phyloP scores from a whole-genome alignment of 2,797 vertebrate genomes.

The Trachurus trachurus region DNA sequence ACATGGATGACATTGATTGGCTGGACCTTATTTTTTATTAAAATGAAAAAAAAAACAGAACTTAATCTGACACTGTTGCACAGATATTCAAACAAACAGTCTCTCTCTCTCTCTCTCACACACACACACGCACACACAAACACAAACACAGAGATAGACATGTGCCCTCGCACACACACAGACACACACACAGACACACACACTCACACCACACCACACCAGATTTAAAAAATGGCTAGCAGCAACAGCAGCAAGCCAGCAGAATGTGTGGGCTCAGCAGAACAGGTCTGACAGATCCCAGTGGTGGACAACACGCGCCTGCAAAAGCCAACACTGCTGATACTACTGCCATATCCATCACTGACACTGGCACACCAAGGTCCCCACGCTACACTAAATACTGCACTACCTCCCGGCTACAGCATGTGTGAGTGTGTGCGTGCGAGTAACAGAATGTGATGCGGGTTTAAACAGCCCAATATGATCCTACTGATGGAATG shows the following conservation, averaged over 20 bases:
- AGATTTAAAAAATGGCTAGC: constrained; percentile 48
- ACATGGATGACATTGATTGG: neutral
- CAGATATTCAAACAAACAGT: neutral
- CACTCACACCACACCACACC: neutral
- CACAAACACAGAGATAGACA: constrained; percentile 9
- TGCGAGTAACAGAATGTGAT: constrained; percentile 54
- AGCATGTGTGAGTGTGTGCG: constrained; percentile 6
- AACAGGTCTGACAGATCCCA: constrained; percentile 75
- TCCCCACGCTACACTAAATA: constrained; percentile 68
- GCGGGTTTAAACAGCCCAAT: constrained; percentile 61
- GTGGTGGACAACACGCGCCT: constrained; percentile 70
- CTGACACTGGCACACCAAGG: constrained; percentile 76
- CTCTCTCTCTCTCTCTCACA: neutral
- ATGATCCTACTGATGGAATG: constrained; percentile 62
- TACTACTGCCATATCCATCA: constrained; percentile 79
- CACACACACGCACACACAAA: constrained; percentile 13
- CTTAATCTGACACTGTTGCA: constrained; percentile 9
- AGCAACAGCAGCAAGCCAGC: constrained; percentile 57
- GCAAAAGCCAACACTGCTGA: constrained; percentile 73
- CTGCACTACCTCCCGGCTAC: constrained; percentile 40
- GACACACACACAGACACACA: constrained; percentile 13
- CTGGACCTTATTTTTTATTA: constrained; percentile 8
- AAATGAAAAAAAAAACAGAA: constrained; percentile 26
- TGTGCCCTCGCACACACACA: neutral
- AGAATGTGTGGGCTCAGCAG: constrained; percentile 80